These are phyloP conservation scores for Hirtodrosophila cameraria DNA, from an alignment of 2,888 invertebrate genomes.

Conservation along the genomic window DNA sequence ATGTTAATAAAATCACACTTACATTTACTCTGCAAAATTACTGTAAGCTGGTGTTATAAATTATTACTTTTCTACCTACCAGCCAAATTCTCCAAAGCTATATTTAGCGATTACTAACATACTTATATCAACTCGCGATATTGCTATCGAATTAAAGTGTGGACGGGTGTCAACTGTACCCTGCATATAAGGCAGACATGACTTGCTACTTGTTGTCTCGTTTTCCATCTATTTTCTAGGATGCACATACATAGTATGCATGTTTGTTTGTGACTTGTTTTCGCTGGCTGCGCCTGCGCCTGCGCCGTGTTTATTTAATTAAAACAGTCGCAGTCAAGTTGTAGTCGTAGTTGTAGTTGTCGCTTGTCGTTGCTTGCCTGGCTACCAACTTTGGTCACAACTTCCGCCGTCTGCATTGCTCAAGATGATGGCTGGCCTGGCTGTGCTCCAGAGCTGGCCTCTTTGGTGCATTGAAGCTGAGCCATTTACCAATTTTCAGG, in stretches of 20 bases:
- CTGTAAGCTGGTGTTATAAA: no score
- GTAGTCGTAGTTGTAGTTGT: constrained; percentile 45
- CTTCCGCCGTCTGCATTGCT: constrained; percentile 64
- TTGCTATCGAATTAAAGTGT: constrained; percentile 23
- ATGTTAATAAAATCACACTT: no score
- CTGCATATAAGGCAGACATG: constrained; percentile 29
- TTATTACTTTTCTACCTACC: no score
- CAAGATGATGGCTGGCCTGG: constrained; percentile 6
- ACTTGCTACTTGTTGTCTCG: constrained; percentile 60
- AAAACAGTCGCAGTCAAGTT: constrained; percentile 68
- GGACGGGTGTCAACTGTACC: constrained; percentile 61
- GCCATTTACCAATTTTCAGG: constrained; percentile 71
- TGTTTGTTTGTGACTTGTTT: constrained; percentile 33
- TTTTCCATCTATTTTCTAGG: constrained; percentile 4
- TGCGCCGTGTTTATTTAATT: constrained; percentile 72
- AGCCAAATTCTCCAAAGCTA: no score
- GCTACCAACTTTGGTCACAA: constrained; percentile 76
- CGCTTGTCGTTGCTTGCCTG: constrained; percentile 18
- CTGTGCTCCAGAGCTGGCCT: constrained; percentile 34
- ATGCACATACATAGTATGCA: no score
- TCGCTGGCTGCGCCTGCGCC: constrained; percentile 28
- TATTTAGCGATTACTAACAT: constrained; percentile 5
- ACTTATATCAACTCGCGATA: constrained; percentile 15
- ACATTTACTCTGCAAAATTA: no score
- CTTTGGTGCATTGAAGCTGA: constrained; percentile 73